Evolutionary conservation across 2,888 invertebrate genomes (phyloP), one percentile per base, ranked within the genome.

Genomic region (Tyria jacobaeae): DNA sequence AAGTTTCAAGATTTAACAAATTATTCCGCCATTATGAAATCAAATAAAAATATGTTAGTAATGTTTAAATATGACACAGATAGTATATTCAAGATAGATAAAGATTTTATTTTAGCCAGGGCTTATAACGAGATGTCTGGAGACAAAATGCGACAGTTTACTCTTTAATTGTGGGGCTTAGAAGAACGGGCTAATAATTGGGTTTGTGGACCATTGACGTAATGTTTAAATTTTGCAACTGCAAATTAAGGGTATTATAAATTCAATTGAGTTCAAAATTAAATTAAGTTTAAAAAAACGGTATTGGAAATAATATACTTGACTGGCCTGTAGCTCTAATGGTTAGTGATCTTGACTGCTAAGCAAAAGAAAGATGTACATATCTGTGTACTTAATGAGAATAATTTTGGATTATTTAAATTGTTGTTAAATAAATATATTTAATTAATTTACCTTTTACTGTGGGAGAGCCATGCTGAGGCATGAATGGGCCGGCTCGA

Each of bases 81-180:
- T 1, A 41, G 10, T 14, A 10, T 31, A 55, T n/a, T 48, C 21
- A n/a, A 53, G 58, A 31, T 27, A 41, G 17, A 5, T 60, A 55
- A 37, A 50, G 51, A 68, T 4, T 24, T 57, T 25, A 21, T 12
- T 12, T 54, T 48, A 66, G 60, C 53, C 21, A 56, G 39, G 17
- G 57, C 51, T 51, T 56, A 55, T 66, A 62, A 63, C 6, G 37
- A 48, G 50, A 59, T 34, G 7, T 54, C 51, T 53, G 34, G 62
- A 67, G 17, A 62, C 39, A 60, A 62, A 67, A 59, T 60, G 58
- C 49, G 41, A 62, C 71, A 61, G 64, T 60, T 64, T 25, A 49
- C 24, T 63, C 53, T 71, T 67, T 75, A 75, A 74, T 73, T 76
- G 64, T 71, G 65, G 61, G 52, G 48, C 55, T 52, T 57, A 50